Base-by-base conservation (phyloP, 2,888 invertebrate genomes). In the Trissonchulus sp. region DNA sequence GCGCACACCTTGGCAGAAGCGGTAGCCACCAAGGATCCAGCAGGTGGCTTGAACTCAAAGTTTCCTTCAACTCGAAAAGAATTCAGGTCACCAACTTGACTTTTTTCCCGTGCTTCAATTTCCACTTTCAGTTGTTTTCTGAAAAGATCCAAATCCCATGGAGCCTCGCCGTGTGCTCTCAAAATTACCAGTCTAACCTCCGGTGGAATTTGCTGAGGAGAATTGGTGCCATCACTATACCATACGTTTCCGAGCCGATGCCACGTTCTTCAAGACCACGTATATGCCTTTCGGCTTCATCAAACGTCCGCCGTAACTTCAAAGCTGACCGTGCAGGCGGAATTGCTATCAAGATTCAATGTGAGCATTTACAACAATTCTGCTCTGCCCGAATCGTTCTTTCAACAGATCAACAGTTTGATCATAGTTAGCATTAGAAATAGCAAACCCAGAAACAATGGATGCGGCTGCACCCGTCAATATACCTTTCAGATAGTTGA, bases 401-500 rank as follows among this genome's bases (percentile, higher is more conserved):
- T 18, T 65, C 65, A 65, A 65, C 65, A n/a, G 28, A 30, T 65
- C 65, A 8, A 65, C n/a, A 31, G 65, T 34, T 30, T 31, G 31
- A 15, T 30, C 31, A 34, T 65, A 65, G 34, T 65, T 65, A 31
- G 65, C 65, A 30, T 30, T 31, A 65, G 65, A 31, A 30, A 65
- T 31, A 18, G 31, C 34, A 34, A 31, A 65, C 65, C 65, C 65
- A 65, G 28, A 30, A 65, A 65, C 34, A 34, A 65, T 34, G 3
- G 18, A 34, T 31, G 65, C 65, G 34, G 65, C 65, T 34, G 28
- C 65, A 30, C 65, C 65, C 65, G 65, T 31, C 65, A 65, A 65
- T 31, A 65, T 31, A 65, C 65, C 8, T n/a, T 65, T 65, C 65
- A 65, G 34, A 65, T 65, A 65, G n/a, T 65, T 65, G 65, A 65